Conservation (phyloP, 2,797 vertebrate species). For the Gorsachius magnificus region DNA sequence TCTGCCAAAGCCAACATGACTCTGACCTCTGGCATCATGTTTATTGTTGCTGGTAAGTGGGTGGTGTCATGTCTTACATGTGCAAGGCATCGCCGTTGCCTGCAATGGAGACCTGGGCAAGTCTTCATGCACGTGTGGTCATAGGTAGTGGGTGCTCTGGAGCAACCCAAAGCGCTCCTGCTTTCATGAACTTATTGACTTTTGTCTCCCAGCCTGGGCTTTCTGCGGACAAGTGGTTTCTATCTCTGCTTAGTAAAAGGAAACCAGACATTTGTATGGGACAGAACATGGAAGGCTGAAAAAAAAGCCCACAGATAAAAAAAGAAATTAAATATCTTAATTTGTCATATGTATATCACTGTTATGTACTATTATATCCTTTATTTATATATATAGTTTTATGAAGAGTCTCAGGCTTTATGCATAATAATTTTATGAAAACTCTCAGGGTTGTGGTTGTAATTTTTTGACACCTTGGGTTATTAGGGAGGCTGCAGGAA, state of each 20-base stretch:
- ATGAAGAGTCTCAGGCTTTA: background rate
- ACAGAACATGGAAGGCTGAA: background rate
- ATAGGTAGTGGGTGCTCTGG: background rate
- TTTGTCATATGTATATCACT: background rate
- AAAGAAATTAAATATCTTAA: background rate
- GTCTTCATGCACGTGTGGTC: background rate
- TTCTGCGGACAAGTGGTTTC: background rate
- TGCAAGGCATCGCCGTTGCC: background rate
- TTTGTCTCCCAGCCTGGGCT: background rate
- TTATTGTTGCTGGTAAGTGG: conserved; percentile 82
- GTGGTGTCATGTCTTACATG: rapidly evolving
- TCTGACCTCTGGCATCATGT: conserved; percentile 86
- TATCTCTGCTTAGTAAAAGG: background rate
- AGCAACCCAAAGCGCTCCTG: background rate
- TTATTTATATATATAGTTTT: background rate
- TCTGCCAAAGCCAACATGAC: conserved; percentile 90
- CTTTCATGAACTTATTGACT: background rate
- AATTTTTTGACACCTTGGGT: background rate
- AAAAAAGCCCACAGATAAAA: background rate
- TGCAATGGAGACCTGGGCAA: background rate
- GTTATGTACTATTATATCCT: background rate
- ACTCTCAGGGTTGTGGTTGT: background rate
- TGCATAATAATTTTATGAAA: background rate
- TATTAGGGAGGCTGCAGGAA: background rate
- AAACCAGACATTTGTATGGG: background rate